Base-by-base conservation (phyloP, 2,888 invertebrate species). In the Caradrina clavipalpis region DNA sequence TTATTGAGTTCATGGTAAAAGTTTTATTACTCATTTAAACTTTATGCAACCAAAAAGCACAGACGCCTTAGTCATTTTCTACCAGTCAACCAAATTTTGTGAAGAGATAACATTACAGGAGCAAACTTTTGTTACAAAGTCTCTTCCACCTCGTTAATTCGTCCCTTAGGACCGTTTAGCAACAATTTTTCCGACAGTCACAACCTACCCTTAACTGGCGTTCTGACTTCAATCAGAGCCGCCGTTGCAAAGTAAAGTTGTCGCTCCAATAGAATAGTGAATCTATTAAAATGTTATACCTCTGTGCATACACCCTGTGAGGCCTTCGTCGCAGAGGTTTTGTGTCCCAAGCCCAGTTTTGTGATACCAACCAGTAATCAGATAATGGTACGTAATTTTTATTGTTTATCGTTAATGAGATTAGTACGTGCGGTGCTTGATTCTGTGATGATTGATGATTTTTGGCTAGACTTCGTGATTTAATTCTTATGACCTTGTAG, bases 201-300 rank as follows among this genome's bases (percentile, higher is more conserved):
- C 80, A 45, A 3, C 45, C 17, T 81, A 68, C 70, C 91, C 92
- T 92, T 92, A 92, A 91, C 75, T 59, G 58, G 71, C 76, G 76
- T 69, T 73, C 83, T 80, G 85, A 84, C 84, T 89, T 89, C 85
- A 89, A 89, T 90, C 89, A 89, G 86, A 86, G 80, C 79, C 71
- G 78, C 79, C 83, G 80, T 84, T 75, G 82, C 87, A 75, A 83
- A 83, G 86, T 87, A 87, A 86, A 90, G 84, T 86, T 84, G 86
- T 83, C 84, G 78, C 82, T 76, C 78, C 74, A 73, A 85, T 72
- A 78, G 82, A 73, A 85, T 70, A 78, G 82, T 74, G 67, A 76
- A 81, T 65, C 67, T 74, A 81, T 83, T 79, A 87, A 80, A 81
- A 87, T 88, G 85, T 68, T 64, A 31, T 55, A 65, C 39, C 31